Percentiles rank a stretch among this genome's conserved stretches.
Evolutionary conservation across 2,113 vertebrate genomes (phyloP).

Genomic region (Lepus timidus): DNA sequence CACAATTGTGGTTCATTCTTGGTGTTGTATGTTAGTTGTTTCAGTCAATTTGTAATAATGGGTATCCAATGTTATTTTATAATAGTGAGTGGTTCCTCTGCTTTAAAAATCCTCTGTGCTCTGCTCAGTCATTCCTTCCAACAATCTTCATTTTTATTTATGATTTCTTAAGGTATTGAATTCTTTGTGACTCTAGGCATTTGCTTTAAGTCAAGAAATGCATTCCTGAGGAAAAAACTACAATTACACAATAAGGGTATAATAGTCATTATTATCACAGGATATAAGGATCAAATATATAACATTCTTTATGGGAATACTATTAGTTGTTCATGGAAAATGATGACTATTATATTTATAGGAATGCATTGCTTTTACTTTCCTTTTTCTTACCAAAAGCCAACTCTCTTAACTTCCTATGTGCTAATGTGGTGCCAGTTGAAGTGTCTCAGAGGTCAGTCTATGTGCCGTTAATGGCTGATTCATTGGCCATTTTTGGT

Average conservation of each 20-base stretch:
- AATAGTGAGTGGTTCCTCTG: not conserved
- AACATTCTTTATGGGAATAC: not conserved
- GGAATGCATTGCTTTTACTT: not conserved
- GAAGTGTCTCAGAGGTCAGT: not conserved
- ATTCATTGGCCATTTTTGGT: not conserved
- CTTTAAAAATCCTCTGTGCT: not conserved
- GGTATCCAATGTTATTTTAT: not conserved
- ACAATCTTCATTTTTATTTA: not conserved
- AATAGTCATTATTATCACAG: not conserved
- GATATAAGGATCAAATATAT: not conserved
- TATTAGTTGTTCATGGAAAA: not conserved
- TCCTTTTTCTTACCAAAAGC: not conserved
- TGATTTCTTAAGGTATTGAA: not conserved
- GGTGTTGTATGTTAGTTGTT: too few relatives aligned
- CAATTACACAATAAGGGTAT: not conserved
- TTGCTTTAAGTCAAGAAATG: not conserved
- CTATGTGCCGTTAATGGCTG: not conserved
- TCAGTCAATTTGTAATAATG: not conserved
- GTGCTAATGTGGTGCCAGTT: not conserved
- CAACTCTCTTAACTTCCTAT: not conserved
- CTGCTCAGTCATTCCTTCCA: not conserved
- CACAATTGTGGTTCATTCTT: not conserved
- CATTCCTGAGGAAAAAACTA: not conserved
- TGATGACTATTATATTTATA: not conserved
- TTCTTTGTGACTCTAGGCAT: not conserved